Conservation (phyloP, 2,797 vertebrate genomes). For the Gymnothorax javanicus region DNA sequence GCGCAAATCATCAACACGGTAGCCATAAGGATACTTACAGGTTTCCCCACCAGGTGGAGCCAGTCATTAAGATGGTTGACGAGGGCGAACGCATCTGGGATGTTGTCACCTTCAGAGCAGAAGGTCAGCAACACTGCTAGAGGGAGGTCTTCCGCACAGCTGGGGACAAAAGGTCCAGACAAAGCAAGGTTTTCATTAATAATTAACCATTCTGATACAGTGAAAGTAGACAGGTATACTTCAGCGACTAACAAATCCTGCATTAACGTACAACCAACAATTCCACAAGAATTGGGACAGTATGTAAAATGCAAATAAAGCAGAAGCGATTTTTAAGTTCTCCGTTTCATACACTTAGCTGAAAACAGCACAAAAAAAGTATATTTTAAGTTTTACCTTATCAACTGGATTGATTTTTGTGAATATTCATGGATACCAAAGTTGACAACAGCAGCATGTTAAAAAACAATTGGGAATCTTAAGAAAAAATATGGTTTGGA, state of each 20-base stretch:
- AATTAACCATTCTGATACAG: background rate
- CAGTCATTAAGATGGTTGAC: slow-evolving; percentile 87
- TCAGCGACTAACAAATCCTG: background rate
- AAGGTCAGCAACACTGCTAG: slow-evolving; percentile 90
- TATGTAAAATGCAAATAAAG: too few species aligned
- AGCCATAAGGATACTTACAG: slow-evolving; percentile 71
- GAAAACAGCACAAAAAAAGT: too few species aligned
- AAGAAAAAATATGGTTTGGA: too few species aligned
- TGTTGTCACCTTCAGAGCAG: slow-evolving; percentile 96
- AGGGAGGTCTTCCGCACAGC: slow-evolving; percentile 78
- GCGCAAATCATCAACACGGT: background rate
- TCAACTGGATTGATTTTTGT: too few species aligned
- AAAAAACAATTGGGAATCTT: too few species aligned
- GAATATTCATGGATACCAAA: too few species aligned
- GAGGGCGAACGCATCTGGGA: slow-evolving; percentile 90
- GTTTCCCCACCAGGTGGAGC: slow-evolving; percentile 81
- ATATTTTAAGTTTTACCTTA: too few species aligned
- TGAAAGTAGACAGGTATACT: background rate
- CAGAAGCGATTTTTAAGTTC: too few species aligned
- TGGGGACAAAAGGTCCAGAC: slow-evolving; percentile 60
- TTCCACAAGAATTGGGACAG: too few species aligned
- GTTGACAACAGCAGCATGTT: too few species aligned
- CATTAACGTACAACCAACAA: background rate
- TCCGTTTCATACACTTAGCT: too few species aligned
- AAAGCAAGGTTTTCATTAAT: background rate